These are phyloP conservation scores for Pocillopora grandis DNA, from an alignment of 92 coral and sea anemone genomes.

Conservation along the genomic window DNA sequence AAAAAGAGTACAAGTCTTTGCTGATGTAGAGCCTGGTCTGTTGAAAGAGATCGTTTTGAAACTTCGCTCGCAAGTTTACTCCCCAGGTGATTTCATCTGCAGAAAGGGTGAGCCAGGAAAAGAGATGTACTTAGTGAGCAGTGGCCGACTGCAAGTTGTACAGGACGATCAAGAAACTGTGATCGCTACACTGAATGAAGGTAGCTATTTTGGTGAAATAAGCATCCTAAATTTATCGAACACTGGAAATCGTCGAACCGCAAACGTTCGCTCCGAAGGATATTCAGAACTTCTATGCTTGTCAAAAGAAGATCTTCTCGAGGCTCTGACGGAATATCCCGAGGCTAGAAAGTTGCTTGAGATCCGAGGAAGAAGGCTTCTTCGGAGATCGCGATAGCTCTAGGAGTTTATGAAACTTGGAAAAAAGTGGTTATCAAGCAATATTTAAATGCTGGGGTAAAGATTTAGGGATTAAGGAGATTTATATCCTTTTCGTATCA, in stretches of 20 bases:
- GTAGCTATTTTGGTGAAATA: conserved; percentile 89
- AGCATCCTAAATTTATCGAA: conserved; percentile 78
- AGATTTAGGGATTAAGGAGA: no score
- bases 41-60: conserved; percentile 77
- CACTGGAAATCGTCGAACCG: conserved; percentile 84
- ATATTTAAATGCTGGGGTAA: no score
- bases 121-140: conserved; percentile 85
- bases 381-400: conserved; percentile 44
- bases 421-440: no score
- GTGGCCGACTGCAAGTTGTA: conserved; percentile 79
- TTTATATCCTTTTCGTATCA: no score
- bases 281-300: conserved; percentile 79
- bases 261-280: conserved; percentile 80
- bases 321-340: conserved; percentile 75
- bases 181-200: conserved; percentile 77
- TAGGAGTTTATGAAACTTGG: not conserved
- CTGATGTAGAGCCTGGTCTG: conserved; percentile 89
- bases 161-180: conserved; percentile 67
- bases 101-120: conserved; percentile 87
- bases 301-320: conserved; percentile 77
- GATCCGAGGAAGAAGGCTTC: conserved; percentile 61
- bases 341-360: conserved; percentile 79
- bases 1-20: conserved; percentile 71
- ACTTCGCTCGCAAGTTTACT: conserved; percentile 74
- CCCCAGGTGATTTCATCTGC: conserved; percentile 87